Evolutionary conservation across 2,888 invertebrate genomes (phyloP).

Genomic region (Plagodis dolabraria): DNA sequence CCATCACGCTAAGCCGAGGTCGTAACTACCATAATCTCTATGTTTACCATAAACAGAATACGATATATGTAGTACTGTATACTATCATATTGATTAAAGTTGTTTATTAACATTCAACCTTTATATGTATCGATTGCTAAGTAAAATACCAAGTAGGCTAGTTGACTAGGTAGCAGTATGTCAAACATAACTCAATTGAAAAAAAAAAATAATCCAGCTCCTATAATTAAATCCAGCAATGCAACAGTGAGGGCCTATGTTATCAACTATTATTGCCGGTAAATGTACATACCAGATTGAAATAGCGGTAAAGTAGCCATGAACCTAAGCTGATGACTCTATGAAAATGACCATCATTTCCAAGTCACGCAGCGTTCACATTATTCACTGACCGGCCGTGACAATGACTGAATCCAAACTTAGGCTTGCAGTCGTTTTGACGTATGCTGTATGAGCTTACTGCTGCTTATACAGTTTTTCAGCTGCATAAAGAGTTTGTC

Average conservation of each 20-base stretch:
- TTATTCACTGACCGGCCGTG: conserved; percentile 8
- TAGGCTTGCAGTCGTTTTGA: neutral
- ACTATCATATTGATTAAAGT: too few species aligned
- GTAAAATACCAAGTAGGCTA: too few species aligned
- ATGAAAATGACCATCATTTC: conserved; percentile 28
- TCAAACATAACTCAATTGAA: too few species aligned
- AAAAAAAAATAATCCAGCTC: too few species aligned
- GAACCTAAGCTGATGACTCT: conserved; percentile 25
- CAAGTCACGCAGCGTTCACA: neutral
- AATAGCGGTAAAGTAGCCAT: conserved; percentile 2
- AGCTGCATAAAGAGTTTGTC: neutral
- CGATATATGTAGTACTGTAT: too few species aligned
- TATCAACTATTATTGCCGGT: too few species aligned
- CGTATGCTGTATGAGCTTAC: neutral
- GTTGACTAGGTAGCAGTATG: too few species aligned
- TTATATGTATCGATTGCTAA: too few species aligned
- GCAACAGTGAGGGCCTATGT: too few species aligned
- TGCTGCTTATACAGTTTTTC: neutral
- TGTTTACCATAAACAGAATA: conserved; percentile 1
- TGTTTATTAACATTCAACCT: too few species aligned
- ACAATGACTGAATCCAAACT: conserved; percentile 7
- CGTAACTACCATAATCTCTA: neutral
- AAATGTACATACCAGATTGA: too few species aligned
- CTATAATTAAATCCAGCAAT: too few species aligned
- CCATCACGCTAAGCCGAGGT: neutral